Evolutionary conservation across 1,140 invertebrate genomes (phyloP), one percentile per base, ranked within the genome.

Genomic region (Heliothis subflexa): DNA sequence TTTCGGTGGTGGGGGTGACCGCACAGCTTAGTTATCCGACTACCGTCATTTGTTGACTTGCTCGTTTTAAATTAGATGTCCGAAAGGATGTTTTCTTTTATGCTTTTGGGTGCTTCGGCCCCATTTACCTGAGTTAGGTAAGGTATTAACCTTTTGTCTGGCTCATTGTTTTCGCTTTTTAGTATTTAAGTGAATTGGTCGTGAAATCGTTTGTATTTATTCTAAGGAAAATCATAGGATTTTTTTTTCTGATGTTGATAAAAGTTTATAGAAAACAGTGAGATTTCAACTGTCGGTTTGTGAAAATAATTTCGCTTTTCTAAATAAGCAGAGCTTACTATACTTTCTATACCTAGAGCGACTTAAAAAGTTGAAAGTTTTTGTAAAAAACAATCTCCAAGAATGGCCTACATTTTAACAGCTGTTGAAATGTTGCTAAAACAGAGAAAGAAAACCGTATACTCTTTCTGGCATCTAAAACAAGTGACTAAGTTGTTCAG

Each of bases 21-120:
- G 77, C 87, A 73, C 78, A 83, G 87, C 86, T 93, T 91, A 91
- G 83, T 93, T 93, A 92, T 88, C 78, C 55, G 82, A 83, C 79
- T 91, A 93, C 92, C 92, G 87, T 90, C 91, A 93, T 93, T 92
- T 91, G 85, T 92, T 87, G 76, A 59, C 54, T 64, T 61, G 81
- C 83, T 83, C 81, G 81, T 92, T 91, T 90, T 91, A 91, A 90
- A 92, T 91, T 87, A 88, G 88, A 85, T 84, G 84, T 86, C 78
- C 74, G 62, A 66, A 11, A 68, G 18, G n/a, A 74, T 76, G 74
- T 54, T 55, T 77, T 57, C 74, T 66, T 77, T 16, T 55, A 68
- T 68, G 33, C 55, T 77, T 68, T 68, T 40, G 33, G 74, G 13
- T n/a, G 55, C 25, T 64, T 64, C 11, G 14, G 47, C 25, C 18